Percentiles rank a stretch among this genome's conserved stretches.
phyloP scores from a whole-genome alignment of 2,888 invertebrate genomes.

The Hirtodrosophila trivittata region DNA sequence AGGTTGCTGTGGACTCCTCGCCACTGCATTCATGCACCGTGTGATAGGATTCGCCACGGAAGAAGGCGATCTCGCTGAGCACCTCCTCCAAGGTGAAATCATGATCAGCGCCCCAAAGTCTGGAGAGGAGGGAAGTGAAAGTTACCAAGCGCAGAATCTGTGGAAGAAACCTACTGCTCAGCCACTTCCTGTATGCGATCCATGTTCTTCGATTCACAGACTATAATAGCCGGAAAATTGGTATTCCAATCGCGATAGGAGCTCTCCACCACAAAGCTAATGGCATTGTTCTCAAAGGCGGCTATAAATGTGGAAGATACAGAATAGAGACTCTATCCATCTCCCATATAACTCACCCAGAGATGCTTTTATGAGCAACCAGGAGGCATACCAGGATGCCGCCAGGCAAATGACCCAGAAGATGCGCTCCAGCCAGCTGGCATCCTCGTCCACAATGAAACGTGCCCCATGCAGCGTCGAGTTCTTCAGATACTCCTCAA shows the following conservation, averaged over 20 bases:
- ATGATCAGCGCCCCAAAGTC: constrained; percentile 88
- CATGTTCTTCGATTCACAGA: constrained; percentile 89
- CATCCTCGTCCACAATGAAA: constrained; percentile 87
- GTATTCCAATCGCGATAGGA: constrained; percentile 90
- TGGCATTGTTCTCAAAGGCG: constrained; percentile 88
- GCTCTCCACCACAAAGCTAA: constrained; percentile 91
- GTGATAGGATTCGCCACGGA: constrained; percentile 87
- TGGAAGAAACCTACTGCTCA: constrained; percentile 85
- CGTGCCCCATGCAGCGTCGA: constrained; percentile 89
- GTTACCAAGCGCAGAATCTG: no score
- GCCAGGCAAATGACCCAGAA: constrained; percentile 88
- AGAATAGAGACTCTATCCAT: no score
- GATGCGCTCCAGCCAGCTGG: constrained; percentile 86
- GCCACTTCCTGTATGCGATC: constrained; percentile 87
- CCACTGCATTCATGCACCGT: constrained; percentile 87
- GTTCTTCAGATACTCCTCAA: constrained; percentile 87
- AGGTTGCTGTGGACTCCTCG: constrained; percentile 85
- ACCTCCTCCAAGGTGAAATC: constrained; percentile 89
- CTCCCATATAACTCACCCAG: constrained; percentile 72
- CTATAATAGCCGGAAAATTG: constrained; percentile 88
- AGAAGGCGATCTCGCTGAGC: constrained; percentile 88
- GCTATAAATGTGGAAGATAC: constrained; percentile 51
- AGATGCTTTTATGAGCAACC: constrained; percentile 87
- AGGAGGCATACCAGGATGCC: constrained; percentile 89
- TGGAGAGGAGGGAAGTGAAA: constrained; percentile 7